phyloP scores from a whole-genome alignment of 2,113 vertebrate species.

The Cavia porcellus region DNA sequence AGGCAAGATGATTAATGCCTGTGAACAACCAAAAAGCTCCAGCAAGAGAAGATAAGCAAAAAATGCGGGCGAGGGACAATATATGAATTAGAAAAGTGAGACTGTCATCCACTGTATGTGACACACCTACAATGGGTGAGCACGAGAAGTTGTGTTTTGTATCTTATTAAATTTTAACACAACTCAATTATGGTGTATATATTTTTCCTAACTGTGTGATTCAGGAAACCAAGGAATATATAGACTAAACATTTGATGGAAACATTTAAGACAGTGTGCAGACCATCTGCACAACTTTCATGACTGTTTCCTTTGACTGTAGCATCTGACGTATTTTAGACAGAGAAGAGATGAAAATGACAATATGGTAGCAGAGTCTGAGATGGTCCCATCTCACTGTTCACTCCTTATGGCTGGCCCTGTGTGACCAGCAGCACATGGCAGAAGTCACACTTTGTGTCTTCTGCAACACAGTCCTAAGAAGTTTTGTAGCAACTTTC shows the following conservation, averaged over 20 bases:
- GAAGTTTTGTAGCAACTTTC: background rate
- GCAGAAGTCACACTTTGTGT: background rate
- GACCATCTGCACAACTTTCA: background rate
- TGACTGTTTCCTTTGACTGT: background rate
- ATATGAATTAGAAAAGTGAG: background rate
- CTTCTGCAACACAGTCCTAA: background rate
- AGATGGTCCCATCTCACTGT: background rate
- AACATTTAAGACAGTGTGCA: background rate
- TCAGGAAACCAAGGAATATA: background rate
- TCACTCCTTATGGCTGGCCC: background rate
- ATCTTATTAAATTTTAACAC: background rate
- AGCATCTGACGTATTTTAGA: background rate
- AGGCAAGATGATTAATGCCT: background rate
- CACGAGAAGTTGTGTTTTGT: background rate
- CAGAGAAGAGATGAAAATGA: background rate
- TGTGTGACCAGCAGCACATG: background rate
- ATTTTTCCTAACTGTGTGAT: background rate
- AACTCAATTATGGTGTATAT: background rate
- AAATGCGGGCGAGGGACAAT: background rate
- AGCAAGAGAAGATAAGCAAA: background rate
- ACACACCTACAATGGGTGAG: background rate
- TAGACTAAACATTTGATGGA: background rate
- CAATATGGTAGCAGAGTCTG: background rate
- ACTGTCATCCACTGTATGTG: background rate
- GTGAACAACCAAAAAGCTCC: background rate